Evolutionary conservation across 1,140 invertebrate genomes (phyloP), one percentile per base, ranked within the genome.

Genomic region (Neoseiulus cucumeris): DNA sequence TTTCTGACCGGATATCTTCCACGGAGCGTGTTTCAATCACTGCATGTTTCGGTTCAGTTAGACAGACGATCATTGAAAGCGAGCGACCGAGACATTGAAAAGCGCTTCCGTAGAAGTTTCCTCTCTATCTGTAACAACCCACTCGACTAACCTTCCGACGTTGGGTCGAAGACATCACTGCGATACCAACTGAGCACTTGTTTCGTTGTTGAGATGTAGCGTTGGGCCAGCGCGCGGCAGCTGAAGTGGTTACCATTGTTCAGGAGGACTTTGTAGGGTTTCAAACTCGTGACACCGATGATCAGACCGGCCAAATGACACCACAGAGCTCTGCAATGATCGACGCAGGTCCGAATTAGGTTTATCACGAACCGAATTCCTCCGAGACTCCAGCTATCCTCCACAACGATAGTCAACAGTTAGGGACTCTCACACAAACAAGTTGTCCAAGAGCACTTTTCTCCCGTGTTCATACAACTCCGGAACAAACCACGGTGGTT

Each of bases 361-460:
- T 39, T 39, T 9, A 39, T 39, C 33, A 4, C 33, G n/a, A n/a
- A n/a, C 9, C 33, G 33, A 39, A 39, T 39, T 39, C 33, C 33
- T 39, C n/a, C n/a, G 33, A 39, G 9, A 39, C 33, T 39, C 9
- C n/a, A n/a, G n/a, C n/a, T 39, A 6, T 39, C 33, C 33, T 39
- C 4, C 4, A 39, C 9, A 4, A 6, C 33, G 33, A n/a, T n/a
- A n/a, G n/a, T n/a, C n/a, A n/a, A n/a, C 33, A 39, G 25, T 2
- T 20, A 2, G 12, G 22, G 14, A 4, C 25, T 18, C 51, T 59
- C 51, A 59, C 51, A 59, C 51, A 25, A 59, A 59, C 33, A 59
- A 25, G 51, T 59, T 59, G 33, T 59, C 51, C 51, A 12, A 59
- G 33, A 59, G 51, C 22, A 59, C 51, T 59, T 59, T 59, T 25